Conservation (phyloP, 2,113 vertebrate genomes). For the Corythornis cristatus region DNA sequence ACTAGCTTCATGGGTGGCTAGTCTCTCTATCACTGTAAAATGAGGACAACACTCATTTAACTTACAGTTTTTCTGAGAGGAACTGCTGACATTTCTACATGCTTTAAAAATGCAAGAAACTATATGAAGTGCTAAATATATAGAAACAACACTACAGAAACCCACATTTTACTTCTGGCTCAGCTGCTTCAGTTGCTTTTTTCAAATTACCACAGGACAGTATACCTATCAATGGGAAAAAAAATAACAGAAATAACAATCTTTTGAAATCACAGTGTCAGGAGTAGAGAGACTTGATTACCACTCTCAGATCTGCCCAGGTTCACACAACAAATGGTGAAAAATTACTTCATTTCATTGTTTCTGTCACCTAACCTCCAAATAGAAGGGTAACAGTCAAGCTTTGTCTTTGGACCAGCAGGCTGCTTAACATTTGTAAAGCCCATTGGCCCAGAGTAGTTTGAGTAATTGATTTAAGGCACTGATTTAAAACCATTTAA, state of each 20-base stretch:
- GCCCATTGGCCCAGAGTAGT: background rate
- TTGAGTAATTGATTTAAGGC: background rate
- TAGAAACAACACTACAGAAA: background rate
- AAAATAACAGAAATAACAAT: background rate
- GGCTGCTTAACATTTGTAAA: background rate
- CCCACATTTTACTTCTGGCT: background rate
- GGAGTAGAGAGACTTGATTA: background rate
- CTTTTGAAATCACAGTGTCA: background rate
- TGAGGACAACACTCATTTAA: constrained; percentile 38
- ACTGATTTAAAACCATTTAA: background rate
- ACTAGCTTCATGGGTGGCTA: constrained; percentile 34
- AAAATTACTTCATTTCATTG: background rate
- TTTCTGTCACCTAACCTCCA: background rate
- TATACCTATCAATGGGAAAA: background rate
- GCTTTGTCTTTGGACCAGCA: background rate
- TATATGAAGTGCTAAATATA: background rate
- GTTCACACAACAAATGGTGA: background rate
- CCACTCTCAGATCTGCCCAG: background rate
- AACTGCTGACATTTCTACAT: background rate
- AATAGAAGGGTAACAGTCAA: background rate
- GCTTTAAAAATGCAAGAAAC: background rate
- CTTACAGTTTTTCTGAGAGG: background rate
- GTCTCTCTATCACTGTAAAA: constrained; percentile 25
- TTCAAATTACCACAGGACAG: background rate
- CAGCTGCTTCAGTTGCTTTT: background rate